Evolutionary conservation across 2,113 vertebrate genomes (phyloP), one percentile per base, ranked within the genome.

Genomic region (Poecile atricapillus): DNA sequence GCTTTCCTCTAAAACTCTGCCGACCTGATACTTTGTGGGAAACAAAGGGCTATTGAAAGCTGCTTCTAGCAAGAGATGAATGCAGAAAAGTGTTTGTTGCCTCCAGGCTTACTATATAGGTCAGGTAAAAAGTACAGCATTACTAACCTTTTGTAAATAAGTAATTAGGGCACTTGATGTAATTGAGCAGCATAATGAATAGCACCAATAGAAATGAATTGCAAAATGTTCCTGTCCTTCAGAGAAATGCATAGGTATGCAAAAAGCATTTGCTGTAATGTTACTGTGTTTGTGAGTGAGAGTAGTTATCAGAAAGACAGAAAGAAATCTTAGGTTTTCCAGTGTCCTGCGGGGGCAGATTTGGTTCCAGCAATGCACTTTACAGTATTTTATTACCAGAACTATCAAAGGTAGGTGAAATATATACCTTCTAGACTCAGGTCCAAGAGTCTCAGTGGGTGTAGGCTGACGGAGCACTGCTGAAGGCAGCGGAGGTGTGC

Each of bases 121-220:
- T 78, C 2, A 10, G 71, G 67, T 89, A 85, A 49, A 44, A 87
- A 92, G 81, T 95, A 81, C 79, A 77, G 80, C 25, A 30, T 95
- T 94, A 96, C 90, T 78, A 95, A 89, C 67, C 74, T 78, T 87
- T 94, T 93, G 90, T 94, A 97, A 97, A 97, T 95, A 97, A 97
- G 89, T 95, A 80, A 94, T 95, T 95, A 96, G 95, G 90, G 83
- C 92, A 93, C 70, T 93, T 93, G 74, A 30, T 35, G 55, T 93
- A 96, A 97, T 90, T 97, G 95, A 96, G 91, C 92, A 95, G 60
- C 87, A 70, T 89, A 95, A 96, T 97, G 95, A 97, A 97, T 97
- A 94, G 85, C 25, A 79, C 63, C 65, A 83, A 47, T 71, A 85
- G 62, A 85, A 95, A 84, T 50, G 55, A 89, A 95, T 83, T 92